Conservation (phyloP, 2,797 vertebrate species). For the Cyprinodon diabolis region DNA sequence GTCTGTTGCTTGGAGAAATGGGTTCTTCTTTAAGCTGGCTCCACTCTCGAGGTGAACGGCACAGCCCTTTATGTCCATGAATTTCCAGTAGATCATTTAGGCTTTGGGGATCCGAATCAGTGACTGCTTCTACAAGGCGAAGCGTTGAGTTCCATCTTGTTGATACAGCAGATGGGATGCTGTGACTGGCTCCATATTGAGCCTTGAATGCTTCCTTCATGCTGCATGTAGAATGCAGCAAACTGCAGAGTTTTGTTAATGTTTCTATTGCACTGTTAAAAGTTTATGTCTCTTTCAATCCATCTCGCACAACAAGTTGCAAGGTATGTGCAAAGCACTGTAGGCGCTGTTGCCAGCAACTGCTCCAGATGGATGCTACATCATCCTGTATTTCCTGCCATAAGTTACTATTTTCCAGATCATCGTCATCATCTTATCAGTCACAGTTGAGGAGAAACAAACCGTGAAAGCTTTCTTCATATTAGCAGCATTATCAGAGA, state of each 20-base stretch:
- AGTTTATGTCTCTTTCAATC: slow-evolving; percentile 22
- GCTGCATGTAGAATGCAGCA: not conserved
- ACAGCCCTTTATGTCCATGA: too few species aligned
- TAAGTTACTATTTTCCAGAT: slow-evolving; percentile 25
- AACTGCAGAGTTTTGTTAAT: not conserved
- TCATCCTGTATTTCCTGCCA: slow-evolving; percentile 18
- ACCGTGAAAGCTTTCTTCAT: slow-evolving; percentile 30
- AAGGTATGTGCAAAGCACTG: slow-evolving; percentile 29
- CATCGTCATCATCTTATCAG: slow-evolving; percentile 4
- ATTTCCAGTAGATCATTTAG: not conserved
- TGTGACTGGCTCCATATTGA: not conserved
- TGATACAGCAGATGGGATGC: not conserved
- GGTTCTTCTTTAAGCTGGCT: not conserved
- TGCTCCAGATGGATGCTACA: slow-evolving; percentile 20
- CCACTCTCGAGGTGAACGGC: not conserved
- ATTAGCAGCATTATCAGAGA: slow-evolving; percentile 8
- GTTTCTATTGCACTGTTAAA: slow-evolving; percentile 1
- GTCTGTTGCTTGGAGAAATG: not conserved
- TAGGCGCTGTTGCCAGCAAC: slow-evolving; percentile 4
- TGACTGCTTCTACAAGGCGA: not conserved
- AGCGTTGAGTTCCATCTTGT: not conserved
- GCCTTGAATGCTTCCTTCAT: not conserved
- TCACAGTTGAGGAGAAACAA: slow-evolving; percentile 11
- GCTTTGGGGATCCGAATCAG: not conserved
- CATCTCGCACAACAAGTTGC: slow-evolving; percentile 17